Evolutionary conservation across 2,888 invertebrate genomes (phyloP).

Genomic region (Eurois occulta): DNA sequence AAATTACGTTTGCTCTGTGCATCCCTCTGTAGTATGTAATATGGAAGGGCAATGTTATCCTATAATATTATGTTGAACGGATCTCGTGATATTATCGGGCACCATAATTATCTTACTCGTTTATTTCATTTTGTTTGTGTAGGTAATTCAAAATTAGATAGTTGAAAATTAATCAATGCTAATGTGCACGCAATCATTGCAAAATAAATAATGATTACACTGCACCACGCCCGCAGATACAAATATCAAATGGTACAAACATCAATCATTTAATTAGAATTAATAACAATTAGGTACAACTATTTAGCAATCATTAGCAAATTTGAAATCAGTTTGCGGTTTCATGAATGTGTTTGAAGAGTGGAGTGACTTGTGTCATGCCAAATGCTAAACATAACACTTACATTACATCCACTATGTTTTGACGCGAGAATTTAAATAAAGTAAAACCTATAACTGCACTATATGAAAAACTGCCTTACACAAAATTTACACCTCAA

Average conservation of each 20-base stretch:
- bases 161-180: background rate
- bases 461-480: background rate
- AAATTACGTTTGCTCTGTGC: background rate
- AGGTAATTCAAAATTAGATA: background rate
- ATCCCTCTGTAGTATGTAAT: conserved; percentile 8
- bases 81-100: background rate
- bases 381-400: background rate
- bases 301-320: background rate
- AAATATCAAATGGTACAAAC: background rate
- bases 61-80: background rate
- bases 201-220: background rate
- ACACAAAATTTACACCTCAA: background rate
- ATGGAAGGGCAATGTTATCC: conserved; percentile 1
- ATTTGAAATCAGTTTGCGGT: background rate
- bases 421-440: too few species aligned
- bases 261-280: background rate
- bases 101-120: too few species aligned
- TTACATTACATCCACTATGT: too few species aligned
- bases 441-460: background rate
- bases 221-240: background rate
- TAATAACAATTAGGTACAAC: background rate
- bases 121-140: background rate
- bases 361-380: background rate
- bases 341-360: background rate
- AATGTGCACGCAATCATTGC: background rate